Evolutionary conservation across 1,140 invertebrate species (phyloP).

Genomic region (Hylaeus anthracinus): DNA sequence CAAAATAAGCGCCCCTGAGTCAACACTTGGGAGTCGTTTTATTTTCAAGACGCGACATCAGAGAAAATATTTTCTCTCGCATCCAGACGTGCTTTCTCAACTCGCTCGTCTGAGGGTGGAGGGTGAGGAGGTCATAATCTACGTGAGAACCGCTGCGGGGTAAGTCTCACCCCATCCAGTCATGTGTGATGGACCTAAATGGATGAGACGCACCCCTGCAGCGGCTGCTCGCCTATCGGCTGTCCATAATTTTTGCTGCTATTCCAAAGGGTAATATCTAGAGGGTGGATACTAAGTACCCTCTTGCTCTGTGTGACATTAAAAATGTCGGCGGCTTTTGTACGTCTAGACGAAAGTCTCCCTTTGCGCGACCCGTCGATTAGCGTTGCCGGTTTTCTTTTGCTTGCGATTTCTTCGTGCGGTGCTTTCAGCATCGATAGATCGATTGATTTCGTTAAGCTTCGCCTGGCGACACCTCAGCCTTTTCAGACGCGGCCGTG

Average conservation of each 20-base stretch:
- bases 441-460: conserved; percentile 27
- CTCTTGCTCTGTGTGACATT: conserved; percentile 59
- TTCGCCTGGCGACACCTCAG: too few relatives aligned
- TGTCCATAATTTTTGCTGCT: conserved; percentile 76
- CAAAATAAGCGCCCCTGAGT: neutral
- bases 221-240: conserved; percentile 67
- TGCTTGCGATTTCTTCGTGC: conserved; percentile 9
- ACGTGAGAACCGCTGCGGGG: conserved; percentile 80
- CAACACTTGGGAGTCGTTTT: neutral
- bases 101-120: neutral
- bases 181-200: conserved; percentile 82
- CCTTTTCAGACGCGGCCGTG: too few relatives aligned
- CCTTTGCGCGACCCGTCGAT: conserved; percentile 18
- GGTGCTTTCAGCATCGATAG: conserved; percentile 14
- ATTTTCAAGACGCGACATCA: neutral
- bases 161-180: conserved; percentile 80
- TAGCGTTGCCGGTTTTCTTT: conserved; percentile 36
- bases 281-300: conserved; percentile 62
- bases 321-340: conserved; percentile 64
- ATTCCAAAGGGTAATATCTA: conserved; percentile 74
- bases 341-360: conserved; percentile 55
- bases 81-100: conserved; percentile 3
- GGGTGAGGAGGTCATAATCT: conserved; percentile 70
- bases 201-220: conserved; percentile 80
- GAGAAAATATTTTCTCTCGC: conserved; percentile 3